These are phyloP conservation scores for Saccostrea glomerata DNA, from an alignment of 1,140 invertebrate species.

Conservation along the genomic window DNA sequence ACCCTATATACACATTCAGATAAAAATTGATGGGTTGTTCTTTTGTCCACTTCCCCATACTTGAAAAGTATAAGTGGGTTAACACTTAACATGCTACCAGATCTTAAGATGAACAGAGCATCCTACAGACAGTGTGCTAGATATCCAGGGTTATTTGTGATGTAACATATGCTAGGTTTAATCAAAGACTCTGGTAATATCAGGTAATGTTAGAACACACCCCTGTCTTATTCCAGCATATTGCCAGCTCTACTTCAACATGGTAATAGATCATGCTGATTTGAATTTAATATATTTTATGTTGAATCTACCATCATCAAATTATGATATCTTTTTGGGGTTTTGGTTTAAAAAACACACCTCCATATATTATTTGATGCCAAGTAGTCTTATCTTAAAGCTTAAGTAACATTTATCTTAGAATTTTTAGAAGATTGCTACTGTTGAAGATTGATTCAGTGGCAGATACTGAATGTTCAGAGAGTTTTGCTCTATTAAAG, in stretches of 20 bases:
- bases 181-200: not conserved
- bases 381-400: not conserved
- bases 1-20: too few relatives aligned
- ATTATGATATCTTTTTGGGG: not conserved
- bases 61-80: not conserved
- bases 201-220: conserved; percentile 23
- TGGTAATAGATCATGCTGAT: not conserved
- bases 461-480: too few relatives aligned
- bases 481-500: too few relatives aligned
- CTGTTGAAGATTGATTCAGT: not conserved
- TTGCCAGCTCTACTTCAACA: not conserved
- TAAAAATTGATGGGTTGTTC: not conserved
- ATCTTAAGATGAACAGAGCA: not conserved
- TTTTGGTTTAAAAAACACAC: not conserved
- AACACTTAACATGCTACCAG: not conserved
- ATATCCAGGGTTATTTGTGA: conserved; percentile 22
- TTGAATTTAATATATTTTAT: conserved; percentile 3
- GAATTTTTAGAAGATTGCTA: not conserved
- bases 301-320: not conserved
- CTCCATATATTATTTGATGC: not conserved
- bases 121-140: not conserved
- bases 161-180: conserved; percentile 27
- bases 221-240: not conserved
- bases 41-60: not conserved
- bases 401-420: not conserved